Percentiles rank a stretch among this genome's conserved stretches.
Evolutionary conservation across 2,888 invertebrate genomes (phyloP).

Genomic region (Cryptosula pallasiana): DNA sequence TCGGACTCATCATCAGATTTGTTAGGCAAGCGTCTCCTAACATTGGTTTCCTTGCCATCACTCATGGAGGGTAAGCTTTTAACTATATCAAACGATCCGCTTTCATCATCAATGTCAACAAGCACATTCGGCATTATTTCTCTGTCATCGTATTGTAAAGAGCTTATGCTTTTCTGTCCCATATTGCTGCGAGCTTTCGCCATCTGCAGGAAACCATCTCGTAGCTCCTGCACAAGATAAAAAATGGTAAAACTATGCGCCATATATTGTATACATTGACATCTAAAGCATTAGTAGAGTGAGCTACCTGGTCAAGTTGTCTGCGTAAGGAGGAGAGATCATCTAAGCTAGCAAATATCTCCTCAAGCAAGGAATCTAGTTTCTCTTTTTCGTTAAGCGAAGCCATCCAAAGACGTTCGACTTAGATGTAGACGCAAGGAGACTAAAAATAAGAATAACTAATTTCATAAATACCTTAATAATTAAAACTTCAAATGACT

Average conservation of each 20-base stretch:
- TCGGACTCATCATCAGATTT: not conserved
- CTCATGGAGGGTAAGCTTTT: too few relatives aligned
- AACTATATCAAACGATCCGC: not conserved
- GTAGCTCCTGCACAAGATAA: not conserved
- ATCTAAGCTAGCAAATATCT: not conserved
- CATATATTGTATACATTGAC: too few relatives aligned
- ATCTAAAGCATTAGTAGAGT: too few relatives aligned
- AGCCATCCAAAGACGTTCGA: not conserved
- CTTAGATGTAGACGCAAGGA: too few relatives aligned
- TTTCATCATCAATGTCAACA: not conserved
- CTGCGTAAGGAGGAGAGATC: not conserved
- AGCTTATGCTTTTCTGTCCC: slow-evolving; percentile 15
- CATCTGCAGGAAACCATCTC: slow-evolving; percentile 20
- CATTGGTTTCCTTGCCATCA: not conserved
- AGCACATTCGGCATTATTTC: not conserved
- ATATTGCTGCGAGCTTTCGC: slow-evolving; percentile 24
- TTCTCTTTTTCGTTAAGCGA: not conserved
- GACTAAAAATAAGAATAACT: too few relatives aligned
- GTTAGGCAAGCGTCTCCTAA: not conserved
- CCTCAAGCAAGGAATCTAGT: not conserved
- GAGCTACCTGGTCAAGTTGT: slow-evolving; percentile 22
- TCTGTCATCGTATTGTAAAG: slow-evolving; percentile 21
- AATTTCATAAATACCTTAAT: too few relatives aligned
- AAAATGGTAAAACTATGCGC: too few relatives aligned
- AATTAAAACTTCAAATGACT: too few relatives aligned